Base-by-base conservation (phyloP, 2,888 invertebrate species). In the Tridacna gigas region DNA sequence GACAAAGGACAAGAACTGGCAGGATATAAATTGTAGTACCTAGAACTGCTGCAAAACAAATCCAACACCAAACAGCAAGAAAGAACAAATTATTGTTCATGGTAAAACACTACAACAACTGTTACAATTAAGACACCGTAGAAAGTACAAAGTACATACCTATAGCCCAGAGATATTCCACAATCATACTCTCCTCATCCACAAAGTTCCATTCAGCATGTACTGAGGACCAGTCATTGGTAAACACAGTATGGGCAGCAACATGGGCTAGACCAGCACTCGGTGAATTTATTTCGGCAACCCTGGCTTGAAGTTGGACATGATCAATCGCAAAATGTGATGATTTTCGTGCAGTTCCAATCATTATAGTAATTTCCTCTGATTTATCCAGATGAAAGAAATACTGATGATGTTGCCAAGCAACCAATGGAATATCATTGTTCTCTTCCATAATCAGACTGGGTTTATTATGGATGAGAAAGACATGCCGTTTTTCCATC, bases 141-240 rank as follows among this genome's bases (percentile, higher is more conserved):
- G 56, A 3, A 3, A 3, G 20, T 56, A 56, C 2, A 56, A 56
- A 20, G 18, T 56, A 71, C 71, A 74, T 81, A 86, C 86, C 86
- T 28, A 86, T 79, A 22, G 86, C 83, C 86, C 86, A 86, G 15
- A 79, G 51, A 51, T 83, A 86, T n/a, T 86, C 86, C 11, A 81
- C 28, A 26, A 86, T 83, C 18, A 45, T 60, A 47, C 79, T 86
- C 65, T 86, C 82, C 20, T 69, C 56, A 48, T 86, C 86, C 9
- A 63, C 22, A 60, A 79, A 83, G 12, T 69, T 79, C 86, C 86
- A 86, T n/a, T 80, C 61, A 9, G 86, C 82, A 66, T 86, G 81
- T 25, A 86, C 67, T 9, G 86, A 83, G 18, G 86, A 83, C 83
- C 83, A 86, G 56, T 86, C 86, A 69, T 86, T 79, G 25, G 79